Conservation (phyloP, 2,888 invertebrate species). For the Congeria kusceri region DNA sequence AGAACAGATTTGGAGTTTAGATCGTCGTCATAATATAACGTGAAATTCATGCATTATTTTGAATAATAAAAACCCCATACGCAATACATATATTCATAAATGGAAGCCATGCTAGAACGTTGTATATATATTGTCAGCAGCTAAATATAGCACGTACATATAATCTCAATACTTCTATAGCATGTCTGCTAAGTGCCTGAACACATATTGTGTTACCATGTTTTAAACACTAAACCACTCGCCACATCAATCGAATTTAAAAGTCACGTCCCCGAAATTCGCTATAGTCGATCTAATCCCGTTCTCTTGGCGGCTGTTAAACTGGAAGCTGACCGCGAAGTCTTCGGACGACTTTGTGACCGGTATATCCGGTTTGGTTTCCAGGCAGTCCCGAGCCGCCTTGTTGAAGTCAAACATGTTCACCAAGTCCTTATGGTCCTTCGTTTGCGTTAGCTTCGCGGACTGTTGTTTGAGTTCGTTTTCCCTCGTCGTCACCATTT, state of each 20-base stretch:
- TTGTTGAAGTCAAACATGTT: constrained; percentile 79
- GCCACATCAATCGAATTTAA: constrained; percentile 61
- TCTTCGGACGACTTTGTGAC: constrained; percentile 73
- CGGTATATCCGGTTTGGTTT: constrained; percentile 72
- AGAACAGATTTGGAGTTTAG: too few relatives aligned
- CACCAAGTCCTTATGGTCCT: constrained; percentile 76
- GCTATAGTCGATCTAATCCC: constrained; percentile 72
- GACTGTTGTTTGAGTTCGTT: constrained; percentile 68
- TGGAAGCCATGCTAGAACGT: too few relatives aligned
- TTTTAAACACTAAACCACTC: background rate
- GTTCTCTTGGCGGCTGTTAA: constrained; percentile 75
- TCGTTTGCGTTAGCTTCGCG: constrained; percentile 72
- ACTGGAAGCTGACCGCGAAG: constrained; percentile 79
- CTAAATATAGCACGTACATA: too few relatives aligned
- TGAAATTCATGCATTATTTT: too few relatives aligned
- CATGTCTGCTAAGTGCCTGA: too few relatives aligned
- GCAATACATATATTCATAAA: too few relatives aligned
- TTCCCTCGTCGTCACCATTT: constrained; percentile 70
- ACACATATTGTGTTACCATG: too few relatives aligned
- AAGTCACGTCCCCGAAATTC: constrained; percentile 77
- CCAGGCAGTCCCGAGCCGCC: constrained; percentile 71
- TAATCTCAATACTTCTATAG: too few relatives aligned
- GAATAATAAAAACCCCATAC: too few relatives aligned
- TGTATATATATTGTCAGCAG: too few relatives aligned
- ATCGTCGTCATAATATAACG: too few relatives aligned